Evolutionary conservation across 2,113 vertebrate species (phyloP), one percentile per base, ranked within the genome.

Genomic region (Steatornis caripensis): DNA sequence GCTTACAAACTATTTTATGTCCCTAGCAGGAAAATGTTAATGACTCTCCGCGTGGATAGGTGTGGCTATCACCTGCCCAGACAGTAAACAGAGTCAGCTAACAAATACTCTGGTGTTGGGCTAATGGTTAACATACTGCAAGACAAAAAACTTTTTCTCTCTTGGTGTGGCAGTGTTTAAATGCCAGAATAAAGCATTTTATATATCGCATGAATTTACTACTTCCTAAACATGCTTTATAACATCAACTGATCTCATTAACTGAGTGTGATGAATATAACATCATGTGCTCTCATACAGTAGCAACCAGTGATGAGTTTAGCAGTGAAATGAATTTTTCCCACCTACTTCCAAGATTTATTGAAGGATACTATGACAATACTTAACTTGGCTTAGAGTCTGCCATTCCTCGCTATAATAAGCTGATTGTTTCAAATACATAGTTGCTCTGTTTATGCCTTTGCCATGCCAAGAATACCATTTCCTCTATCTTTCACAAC

Each of bases 21-120:
- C 61, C 34, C 58, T 90, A 93, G 34, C 51, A 93, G 68, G 79
- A 70, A 90, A 74, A 93, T 46, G 46, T 77, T 84, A 84, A 92
- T 78, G 29, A n/a, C 49, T 88, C 10, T 88, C 4, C 75, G 72
- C 11, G 22, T n/a, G 1, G 1, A 66, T 66, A 92, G 89, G 91
- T 74, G 89, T 69, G 88, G 79, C 60, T 77, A 30, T 89, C 68
- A 51, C 58, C 64, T 92, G 69, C 86, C 68, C 83, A 77, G 79
- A 92, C 84, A 78, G 87, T 79, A 97, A 97, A 94, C 34, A 64
- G 39, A 60, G 74, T 71, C 45, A 93, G 74, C 61, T 92, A 92
- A 83, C 76, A 90, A 9, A 11, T 80, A n/a, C n/a, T 84, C 46
- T 61, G 30, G 10, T 54, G 37, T 22, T 78, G 36, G 46, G 71